Base-by-base conservation (phyloP, 2,797 vertebrate species). In the Lepidocolaptes lacrymiger region DNA sequence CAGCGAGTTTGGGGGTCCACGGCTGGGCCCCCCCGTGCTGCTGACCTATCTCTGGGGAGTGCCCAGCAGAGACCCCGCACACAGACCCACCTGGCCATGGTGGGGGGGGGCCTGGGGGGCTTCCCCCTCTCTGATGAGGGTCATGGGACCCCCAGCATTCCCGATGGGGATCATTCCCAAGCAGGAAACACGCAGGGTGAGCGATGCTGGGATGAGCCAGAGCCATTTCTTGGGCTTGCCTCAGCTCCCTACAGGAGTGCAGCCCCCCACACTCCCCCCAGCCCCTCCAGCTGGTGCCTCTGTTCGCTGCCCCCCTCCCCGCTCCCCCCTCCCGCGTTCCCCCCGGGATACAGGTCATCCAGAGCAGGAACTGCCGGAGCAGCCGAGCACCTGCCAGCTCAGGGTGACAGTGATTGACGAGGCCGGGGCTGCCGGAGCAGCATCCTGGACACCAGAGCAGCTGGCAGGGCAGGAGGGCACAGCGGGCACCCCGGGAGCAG, bases 381-480 rank as follows among this genome's bases (percentile, higher is more conserved):
- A 79, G 76, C 78, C 13, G 8, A 79, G 91, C 91, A 75, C 88
- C 92, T 89, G 95, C 61, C 91, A 91, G 86, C 91, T 68, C 36
- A 1, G 10, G 71, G 54, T 4, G 94, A 92, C 95, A 89, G 67
- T 95, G 95, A 96, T 94, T 92, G 96, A 96, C 78, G 84, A 95
- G 95, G 73, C 88, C 34, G 17, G 90, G 87, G 71, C 74, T 51
- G 80, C 51, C 2, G 10, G 94, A 68, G 90, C 88, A 81, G 82
- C 81, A 44, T 85, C 80, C 56, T 19, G 58, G 5, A 2, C 2
- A 2, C 71, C 5, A 1, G 76, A 89, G 94, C 88, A 91, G 90
- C 92, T 92, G 90, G 88, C 81, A 34, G 85, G 95, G 93, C 80
- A 71, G 59, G 63, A 75, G 93, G 93, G 80, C 90, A 84, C 32